phyloP scores from a whole-genome alignment of 1,140 invertebrate genomes.

The Lasaia peninsularis region DNA sequence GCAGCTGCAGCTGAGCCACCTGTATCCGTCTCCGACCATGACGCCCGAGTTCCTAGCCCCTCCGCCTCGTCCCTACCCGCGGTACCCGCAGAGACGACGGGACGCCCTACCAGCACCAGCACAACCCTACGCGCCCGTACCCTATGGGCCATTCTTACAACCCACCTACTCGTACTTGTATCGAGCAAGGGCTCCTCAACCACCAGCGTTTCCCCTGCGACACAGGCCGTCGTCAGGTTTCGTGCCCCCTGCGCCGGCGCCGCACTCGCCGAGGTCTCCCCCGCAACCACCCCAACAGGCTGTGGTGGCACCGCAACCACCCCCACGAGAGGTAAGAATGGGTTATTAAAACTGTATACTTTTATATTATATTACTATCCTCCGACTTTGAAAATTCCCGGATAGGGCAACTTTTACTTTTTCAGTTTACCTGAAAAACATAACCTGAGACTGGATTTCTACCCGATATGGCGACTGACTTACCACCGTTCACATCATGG shows the following conservation, averaged over 20 bases:
- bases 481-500: too few species aligned
- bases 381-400: too few species aligned
- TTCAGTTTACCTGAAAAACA: too few species aligned
- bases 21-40: slow-evolving; percentile 62
- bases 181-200: slow-evolving; percentile 41
- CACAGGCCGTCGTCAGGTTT: slow-evolving; percentile 55
- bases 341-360: background rate
- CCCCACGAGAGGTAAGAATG: slow-evolving; percentile 52
- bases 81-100: slow-evolving; percentile 54
- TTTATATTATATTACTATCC: too few species aligned
- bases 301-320: slow-evolving; percentile 43
- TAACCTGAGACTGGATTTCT: too few species aligned
- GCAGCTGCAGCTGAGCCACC: slow-evolving; percentile 61
- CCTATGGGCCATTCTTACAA: slow-evolving; percentile 59
- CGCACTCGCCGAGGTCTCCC: slow-evolving; percentile 46
- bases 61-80: slow-evolving; percentile 66
- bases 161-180: slow-evolving; percentile 55
- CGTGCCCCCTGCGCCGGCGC: slow-evolving; percentile 57
- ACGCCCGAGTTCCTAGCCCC: slow-evolving; percentile 73
- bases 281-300: slow-evolving; percentile 47
- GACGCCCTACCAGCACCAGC: slow-evolving; percentile 35
- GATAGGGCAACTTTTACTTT: too few species aligned
- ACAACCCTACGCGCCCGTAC: slow-evolving; percentile 50
- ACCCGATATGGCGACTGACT: too few species aligned
- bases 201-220: slow-evolving; percentile 48